Evolutionary conservation across 2,797 vertebrate species (phyloP).

Genomic region (Sparidentex hasta): DNA sequence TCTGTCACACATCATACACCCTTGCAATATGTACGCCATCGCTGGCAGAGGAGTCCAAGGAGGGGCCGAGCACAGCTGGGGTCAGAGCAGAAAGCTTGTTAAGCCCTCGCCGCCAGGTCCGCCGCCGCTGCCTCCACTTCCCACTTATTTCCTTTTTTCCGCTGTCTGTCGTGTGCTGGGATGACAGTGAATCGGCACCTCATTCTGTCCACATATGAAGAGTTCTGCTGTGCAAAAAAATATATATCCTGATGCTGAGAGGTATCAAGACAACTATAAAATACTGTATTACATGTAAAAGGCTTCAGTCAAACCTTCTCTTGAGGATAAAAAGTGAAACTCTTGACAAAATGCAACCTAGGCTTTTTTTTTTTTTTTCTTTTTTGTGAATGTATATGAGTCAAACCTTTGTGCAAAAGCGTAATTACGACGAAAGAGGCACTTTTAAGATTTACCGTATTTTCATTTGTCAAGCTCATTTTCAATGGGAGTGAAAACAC

Average conservation of each 20-base stretch:
- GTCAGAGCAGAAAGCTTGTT: slow-evolving; percentile 55
- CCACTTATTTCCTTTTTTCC: slow-evolving; percentile 20
- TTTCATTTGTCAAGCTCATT: too few relatives aligned
- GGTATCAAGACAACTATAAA: background rate
- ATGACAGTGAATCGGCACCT: background rate
- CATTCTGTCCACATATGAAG: background rate
- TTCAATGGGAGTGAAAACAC: too few relatives aligned
- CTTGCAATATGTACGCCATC: slow-evolving; percentile 35
- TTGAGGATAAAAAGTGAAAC: background rate
- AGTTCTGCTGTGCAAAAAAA: background rate
- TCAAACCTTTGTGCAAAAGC: too few relatives aligned
- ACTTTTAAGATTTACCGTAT: too few relatives aligned
- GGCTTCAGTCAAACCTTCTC: background rate
- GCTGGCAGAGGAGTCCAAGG: slow-evolving; percentile 9
- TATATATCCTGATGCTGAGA: background rate
- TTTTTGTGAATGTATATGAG: too few relatives aligned
- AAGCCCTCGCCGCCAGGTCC: slow-evolving; percentile 18
- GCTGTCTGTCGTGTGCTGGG: background rate
- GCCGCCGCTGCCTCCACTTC: background rate
- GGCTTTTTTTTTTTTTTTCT: too few relatives aligned
- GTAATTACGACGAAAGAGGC: too few relatives aligned
- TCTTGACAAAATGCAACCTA: too few relatives aligned
- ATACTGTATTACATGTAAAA: background rate
- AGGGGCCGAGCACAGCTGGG: slow-evolving; percentile 20
- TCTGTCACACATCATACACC: slow-evolving; percentile 74